Conservation (phyloP, 2,888 invertebrate genomes). For the Nycteola revayana region DNA sequence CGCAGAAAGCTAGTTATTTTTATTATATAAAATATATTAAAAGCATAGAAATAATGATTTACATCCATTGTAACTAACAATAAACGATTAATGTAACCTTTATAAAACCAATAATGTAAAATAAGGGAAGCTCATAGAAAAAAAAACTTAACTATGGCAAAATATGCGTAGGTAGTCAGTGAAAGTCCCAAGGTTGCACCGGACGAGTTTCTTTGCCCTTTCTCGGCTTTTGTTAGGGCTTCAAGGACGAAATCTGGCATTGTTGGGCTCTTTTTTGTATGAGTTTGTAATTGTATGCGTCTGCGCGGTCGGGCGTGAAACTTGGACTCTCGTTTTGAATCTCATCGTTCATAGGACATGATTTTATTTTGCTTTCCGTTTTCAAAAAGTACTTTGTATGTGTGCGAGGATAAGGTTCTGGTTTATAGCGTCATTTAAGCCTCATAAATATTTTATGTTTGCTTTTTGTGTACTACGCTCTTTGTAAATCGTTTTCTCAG, state of each 20-base stretch:
- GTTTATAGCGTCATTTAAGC: slow-evolving; percentile 49
- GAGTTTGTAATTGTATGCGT: slow-evolving; percentile 74
- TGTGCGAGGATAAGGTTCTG: slow-evolving; percentile 31
- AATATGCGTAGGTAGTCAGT: slow-evolving; percentile 73
- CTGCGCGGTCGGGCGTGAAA: slow-evolving; percentile 67
- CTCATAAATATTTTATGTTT: slow-evolving; percentile 45
- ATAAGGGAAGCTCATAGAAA: slow-evolving; percentile 12
- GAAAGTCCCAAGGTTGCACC: slow-evolving; percentile 76
- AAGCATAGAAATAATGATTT: too few relatives aligned
- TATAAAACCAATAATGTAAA: too few relatives aligned
- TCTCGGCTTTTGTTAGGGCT: slow-evolving; percentile 77
- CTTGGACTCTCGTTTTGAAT: slow-evolving; percentile 54
- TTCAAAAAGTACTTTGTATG: slow-evolving; percentile 26
- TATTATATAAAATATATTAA: too few relatives aligned
- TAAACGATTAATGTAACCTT: too few relatives aligned
- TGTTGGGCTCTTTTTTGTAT: slow-evolving; percentile 72
- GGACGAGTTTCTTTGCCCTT: slow-evolving; percentile 80
- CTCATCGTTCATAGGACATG: slow-evolving; percentile 51
- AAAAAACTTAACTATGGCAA: slow-evolving; percentile 37
- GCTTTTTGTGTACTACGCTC: slow-evolving; percentile 28
- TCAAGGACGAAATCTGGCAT: slow-evolving; percentile 75
- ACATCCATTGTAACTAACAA: too few relatives aligned
- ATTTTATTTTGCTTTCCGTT: slow-evolving; percentile 27
- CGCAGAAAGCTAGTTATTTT: too few relatives aligned
- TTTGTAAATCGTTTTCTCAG: slow-evolving; percentile 35